Base-by-base conservation (phyloP, 1,140 invertebrate species). In the Drosophila pectinifera region DNA sequence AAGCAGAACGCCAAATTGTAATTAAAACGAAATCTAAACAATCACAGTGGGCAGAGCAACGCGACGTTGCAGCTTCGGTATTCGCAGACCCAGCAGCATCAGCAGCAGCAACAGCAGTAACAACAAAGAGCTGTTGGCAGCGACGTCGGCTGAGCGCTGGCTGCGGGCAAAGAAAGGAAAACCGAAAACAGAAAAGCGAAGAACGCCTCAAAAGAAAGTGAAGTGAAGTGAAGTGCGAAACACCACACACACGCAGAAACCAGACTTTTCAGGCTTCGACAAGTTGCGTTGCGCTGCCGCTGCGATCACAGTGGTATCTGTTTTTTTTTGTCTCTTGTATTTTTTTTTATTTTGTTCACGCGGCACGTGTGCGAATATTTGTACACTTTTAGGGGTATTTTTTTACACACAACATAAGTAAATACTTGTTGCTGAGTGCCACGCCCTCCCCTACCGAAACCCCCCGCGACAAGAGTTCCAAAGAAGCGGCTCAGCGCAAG, bases 191-290 rank as follows among this genome's bases (percentile, higher is more conserved):
- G 59, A 58, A 39, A 41, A 68, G 58, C 73, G 81, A 84, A 85
- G 73, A 78, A 74, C 73, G 62, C 64, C 78, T 81, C 39, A 51
- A 78, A 85, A 86, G 82, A 85, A 85, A 85, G 81, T 85, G 81
- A 85, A 85, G 74, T 82, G 58, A 69, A 63, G 68, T 65, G 31
- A 67, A 65, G 51, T 62, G 58, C 63, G 22, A 38, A 28, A 64
- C 63, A 45, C 38, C 36, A 24, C 18, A 56, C 41, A 43, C n/a
- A 62, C 63, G 41, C 39, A 56, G 39, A 51, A 43, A 36, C 31
- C 18, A 49, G 28, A 43, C 39, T 31, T 36, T 20, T 64, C n/a
- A 7, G 20, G 28, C 58, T n/a, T 61, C 28, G 13, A 20, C 16
- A 36, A 51, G 28, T 51, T 34, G 48, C 6, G 13, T 22, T 36